Evolutionary conservation across 2,797 vertebrate species (phyloP).

Genomic region (Podarcis lilfordi): DNA sequence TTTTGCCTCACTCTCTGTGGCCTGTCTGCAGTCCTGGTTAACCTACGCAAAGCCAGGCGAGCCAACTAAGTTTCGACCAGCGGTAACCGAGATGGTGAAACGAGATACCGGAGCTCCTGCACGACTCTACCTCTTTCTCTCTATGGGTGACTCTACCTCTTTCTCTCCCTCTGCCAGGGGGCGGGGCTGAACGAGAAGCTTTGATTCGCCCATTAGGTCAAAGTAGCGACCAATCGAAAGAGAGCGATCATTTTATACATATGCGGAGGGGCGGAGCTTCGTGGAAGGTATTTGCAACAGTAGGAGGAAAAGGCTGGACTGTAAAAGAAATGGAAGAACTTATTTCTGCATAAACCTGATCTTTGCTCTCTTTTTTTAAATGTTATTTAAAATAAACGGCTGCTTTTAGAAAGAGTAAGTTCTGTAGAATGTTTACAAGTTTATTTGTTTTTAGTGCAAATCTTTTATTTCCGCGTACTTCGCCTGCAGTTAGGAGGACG

Average conservation of each 20-base stretch:
- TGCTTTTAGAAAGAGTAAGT: not conserved
- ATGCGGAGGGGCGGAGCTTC: not conserved
- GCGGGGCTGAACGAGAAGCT: too few relatives aligned
- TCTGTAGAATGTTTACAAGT: not conserved
- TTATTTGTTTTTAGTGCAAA: not conserved
- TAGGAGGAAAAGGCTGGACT: rapidly evolving
- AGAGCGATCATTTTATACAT: rapidly evolving
- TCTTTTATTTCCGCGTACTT: not conserved
- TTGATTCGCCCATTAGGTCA: not conserved
- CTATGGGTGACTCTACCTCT: not conserved
- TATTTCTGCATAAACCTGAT: not conserved
- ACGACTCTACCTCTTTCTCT: rapidly evolving
- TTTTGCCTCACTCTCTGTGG: too few relatives aligned
- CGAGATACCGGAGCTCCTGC: too few relatives aligned
- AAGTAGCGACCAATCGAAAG: not conserved
- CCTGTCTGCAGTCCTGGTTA: not conserved
- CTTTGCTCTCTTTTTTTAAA: not conserved
- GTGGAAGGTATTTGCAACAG: too few relatives aligned
- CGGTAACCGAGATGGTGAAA: too few relatives aligned
- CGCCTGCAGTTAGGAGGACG: not conserved
- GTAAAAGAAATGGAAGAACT: not conserved
- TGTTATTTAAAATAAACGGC: not conserved
- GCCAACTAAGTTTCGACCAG: not conserved
- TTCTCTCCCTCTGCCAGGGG: too few relatives aligned
- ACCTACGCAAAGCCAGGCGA: too few relatives aligned